Conservation (phyloP, 1,140 invertebrate genomes). For the Drosophila nebulosa region DNA sequence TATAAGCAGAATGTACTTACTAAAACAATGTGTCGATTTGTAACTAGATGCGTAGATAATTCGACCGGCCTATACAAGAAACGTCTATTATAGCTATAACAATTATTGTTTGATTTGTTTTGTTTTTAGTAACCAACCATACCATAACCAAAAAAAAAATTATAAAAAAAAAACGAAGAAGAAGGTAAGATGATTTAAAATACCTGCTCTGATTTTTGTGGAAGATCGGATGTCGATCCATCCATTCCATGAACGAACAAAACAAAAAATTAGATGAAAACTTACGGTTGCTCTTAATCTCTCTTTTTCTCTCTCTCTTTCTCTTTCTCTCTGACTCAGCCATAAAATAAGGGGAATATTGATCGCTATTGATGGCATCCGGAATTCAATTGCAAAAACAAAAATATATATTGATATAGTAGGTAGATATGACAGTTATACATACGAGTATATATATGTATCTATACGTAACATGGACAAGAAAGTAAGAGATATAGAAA, state of each 20-base stretch:
- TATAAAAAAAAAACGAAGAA: constrained; percentile 49
- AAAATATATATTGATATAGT: constrained; percentile 31
- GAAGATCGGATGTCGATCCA: constrained; percentile 18
- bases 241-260: constrained; percentile 40
- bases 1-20: constrained; percentile 43
- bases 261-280: constrained; percentile 31
- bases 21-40: constrained; percentile 55
- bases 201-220: constrained; percentile 63
- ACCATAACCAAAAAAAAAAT: constrained; percentile 68
- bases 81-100: constrained; percentile 10
- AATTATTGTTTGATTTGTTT: constrained; percentile 26
- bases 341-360: not conserved
- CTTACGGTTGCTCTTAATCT: constrained; percentile 14
- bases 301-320: not conserved
- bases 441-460: not conserved
- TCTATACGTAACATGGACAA: not conserved
- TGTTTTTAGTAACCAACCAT: constrained; percentile 51
- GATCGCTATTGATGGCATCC: not conserved
- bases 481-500: not conserved
- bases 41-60: constrained; percentile 36
- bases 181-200: constrained; percentile 33
- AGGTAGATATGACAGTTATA: not conserved
- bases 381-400: constrained; percentile 33
- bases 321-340: not conserved
- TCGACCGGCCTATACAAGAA: constrained; percentile 4